Base-by-base conservation (phyloP, 2,113 vertebrate species). In the Speoplatyrhinus poulsoni region DNA sequence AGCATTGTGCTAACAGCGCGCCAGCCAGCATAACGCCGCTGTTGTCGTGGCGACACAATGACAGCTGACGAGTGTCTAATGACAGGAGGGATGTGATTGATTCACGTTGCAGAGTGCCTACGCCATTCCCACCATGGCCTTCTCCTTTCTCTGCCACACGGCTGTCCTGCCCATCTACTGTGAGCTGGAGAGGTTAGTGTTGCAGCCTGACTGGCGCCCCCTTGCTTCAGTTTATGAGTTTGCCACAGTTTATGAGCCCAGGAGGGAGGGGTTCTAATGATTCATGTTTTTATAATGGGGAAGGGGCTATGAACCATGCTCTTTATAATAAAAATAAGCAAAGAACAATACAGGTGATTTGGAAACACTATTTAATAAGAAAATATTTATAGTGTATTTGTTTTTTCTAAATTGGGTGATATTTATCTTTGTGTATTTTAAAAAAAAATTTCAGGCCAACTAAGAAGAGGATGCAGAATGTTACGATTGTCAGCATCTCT, bases 81-180 rank as follows among this genome's bases (percentile, higher is more conserved):
- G 71, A 75, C 26, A 8, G 62, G 60, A 26, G 49, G 62, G 54
- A 60, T 82, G 9, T 64, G 73, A 56, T 41, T 66, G 48, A 53
- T 81, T 53, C 64, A 33, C 81, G 62, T 94, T 94, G 69, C 85
- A 99, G 97, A 96, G 95, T 85, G 94, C 90, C 69, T 99, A 94
- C 67, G 94, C 95, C 60, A 87, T 99, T 77, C 97, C 98, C 71
- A 98, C 95, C n/a, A 95, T 98, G 96, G 95, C 96, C n/a, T 99
- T 99, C 89, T 98, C 96, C 85, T 99, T 99, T 82, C 92, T 99
- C 67, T 99, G 98, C 91, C 97, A 99, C 86, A 99, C 97, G 0
- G 95, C 96, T n/a, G 72, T 98, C 72, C 90, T 99, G 80, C 97
- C 96, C 32, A 96, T 99, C 83, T 99, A 98, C 84, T 95, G 95